Evolutionary conservation across 2,113 vertebrate species (phyloP).

Genomic region (Oxyura jamaicensis): DNA sequence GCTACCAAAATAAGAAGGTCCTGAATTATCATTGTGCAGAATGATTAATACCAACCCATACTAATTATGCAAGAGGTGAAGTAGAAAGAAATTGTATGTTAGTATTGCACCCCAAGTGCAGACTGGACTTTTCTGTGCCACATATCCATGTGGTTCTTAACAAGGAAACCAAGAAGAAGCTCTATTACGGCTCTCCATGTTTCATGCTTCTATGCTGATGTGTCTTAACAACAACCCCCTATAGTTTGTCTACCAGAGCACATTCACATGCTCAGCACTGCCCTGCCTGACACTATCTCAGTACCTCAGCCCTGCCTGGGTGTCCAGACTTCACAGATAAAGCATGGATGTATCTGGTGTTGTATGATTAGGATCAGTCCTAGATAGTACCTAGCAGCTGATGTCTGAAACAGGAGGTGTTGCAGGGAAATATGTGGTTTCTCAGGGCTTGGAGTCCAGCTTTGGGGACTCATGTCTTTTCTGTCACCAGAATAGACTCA

Average conservation of each 20-base stretch:
- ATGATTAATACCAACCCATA: not conserved
- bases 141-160: accelerated
- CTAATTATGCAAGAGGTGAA: not conserved
- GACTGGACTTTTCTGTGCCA: not conserved
- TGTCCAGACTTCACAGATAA: not conserved
- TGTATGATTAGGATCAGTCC: not conserved
- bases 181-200: not conserved
- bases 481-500: too few species aligned
- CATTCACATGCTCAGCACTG: not conserved
- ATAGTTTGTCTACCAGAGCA: not conserved
- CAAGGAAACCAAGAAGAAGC: not conserved
- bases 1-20: not conserved
- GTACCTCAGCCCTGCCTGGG: not conserved
- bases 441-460: not conserved
- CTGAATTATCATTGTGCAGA: not conserved
- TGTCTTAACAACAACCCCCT: not conserved
- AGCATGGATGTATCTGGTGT: accelerated
- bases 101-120: not conserved
- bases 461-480: accelerated
- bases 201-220: not conserved
- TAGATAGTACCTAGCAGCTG: not conserved
- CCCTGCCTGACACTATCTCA: not conserved
- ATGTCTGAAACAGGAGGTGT: not conserved
- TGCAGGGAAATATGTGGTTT: not conserved
- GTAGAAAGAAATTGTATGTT: not conserved